Percentiles rank a stretch among this genome's conserved stretches.
phyloP scores from a whole-genome alignment of 2,888 invertebrate species.

The Tridacna gigas region DNA sequence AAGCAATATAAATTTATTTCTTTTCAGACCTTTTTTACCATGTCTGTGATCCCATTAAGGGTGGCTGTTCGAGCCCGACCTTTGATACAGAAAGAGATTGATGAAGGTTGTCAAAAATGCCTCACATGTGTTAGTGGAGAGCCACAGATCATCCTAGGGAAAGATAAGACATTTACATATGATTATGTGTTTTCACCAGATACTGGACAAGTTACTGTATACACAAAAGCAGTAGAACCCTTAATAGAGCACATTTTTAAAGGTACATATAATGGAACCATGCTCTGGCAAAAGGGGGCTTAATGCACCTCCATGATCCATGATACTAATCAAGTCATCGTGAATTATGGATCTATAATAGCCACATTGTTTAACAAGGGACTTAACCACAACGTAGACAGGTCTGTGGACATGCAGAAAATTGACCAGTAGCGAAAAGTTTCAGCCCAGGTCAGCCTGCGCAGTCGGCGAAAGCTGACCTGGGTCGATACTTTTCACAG shows the following conservation, averaged over 20 bases:
- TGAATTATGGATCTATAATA: no score
- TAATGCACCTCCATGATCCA: no score
- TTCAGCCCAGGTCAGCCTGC: no score
- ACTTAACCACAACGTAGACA: no score
- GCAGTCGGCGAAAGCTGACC: no score
- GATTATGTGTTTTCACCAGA: constrained; percentile 92
- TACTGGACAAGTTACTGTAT: constrained; percentile 90
- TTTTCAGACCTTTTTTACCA: neutral
- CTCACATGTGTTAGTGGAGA: constrained; percentile 87
- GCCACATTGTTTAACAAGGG: no score
- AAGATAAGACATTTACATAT: constrained; percentile 91
- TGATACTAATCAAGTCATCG: no score
- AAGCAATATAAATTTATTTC: no score
- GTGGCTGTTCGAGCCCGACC: constrained; percentile 94
- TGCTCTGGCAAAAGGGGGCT: no score
- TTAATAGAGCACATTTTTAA: constrained; percentile 92
- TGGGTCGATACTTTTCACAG: no score
- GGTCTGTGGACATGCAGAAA: no score
- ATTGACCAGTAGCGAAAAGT: no score
- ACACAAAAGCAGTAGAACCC: constrained; percentile 89
- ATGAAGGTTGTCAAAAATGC: constrained; percentile 90
- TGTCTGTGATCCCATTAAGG: constrained; percentile 86
- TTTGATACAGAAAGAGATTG: constrained; percentile 90
- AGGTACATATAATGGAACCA: constrained; percentile 87
- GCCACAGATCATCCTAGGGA: constrained; percentile 87